Conservation (phyloP, 30 jellyfish, hydroid and myxozoan species). For the Hydractinia symbiolongicarpus region DNA sequence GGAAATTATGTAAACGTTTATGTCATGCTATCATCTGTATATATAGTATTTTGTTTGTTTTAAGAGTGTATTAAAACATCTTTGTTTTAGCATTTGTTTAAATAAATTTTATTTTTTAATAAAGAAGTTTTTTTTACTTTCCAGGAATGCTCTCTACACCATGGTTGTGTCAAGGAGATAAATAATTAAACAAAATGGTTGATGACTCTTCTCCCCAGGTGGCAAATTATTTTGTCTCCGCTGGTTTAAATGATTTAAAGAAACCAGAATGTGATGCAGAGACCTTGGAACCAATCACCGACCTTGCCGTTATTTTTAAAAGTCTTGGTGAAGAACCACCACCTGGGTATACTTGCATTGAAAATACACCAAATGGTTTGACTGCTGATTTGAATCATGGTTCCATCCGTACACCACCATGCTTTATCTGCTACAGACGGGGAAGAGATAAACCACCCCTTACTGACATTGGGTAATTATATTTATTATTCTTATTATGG, state of each 20-base stretch:
- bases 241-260: conserved; percentile 72
- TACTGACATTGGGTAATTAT: conserved; percentile 85
- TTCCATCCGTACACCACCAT: conserved; percentile 74
- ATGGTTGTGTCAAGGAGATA: too few relatives aligned
- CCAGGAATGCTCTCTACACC: too few relatives aligned
- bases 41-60: too few relatives aligned
- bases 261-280: conserved; percentile 90
- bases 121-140: too few relatives aligned
- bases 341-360: conserved; percentile 81
- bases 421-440: conserved; percentile 77
- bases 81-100: too few relatives aligned
- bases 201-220: conserved; percentile 22
- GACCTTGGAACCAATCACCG: conserved; percentile 93
- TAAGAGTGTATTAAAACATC: too few relatives aligned
- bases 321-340: conserved; percentile 95
- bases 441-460: conserved; percentile 98
- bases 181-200: not conserved
- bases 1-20: too few relatives aligned
- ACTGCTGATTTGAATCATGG: conserved; percentile 89
- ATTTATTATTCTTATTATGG: not conserved
- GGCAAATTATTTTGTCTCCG: conserved; percentile 92
- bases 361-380: conserved; percentile 64
- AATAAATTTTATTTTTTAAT: too few relatives aligned
- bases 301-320: conserved; percentile 69
- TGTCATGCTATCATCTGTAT: too few relatives aligned